Evolutionary conservation across 2,797 vertebrate species (phyloP), one percentile per base, ranked within the genome.

Genomic region (Crocodylus rhombifer): DNA sequence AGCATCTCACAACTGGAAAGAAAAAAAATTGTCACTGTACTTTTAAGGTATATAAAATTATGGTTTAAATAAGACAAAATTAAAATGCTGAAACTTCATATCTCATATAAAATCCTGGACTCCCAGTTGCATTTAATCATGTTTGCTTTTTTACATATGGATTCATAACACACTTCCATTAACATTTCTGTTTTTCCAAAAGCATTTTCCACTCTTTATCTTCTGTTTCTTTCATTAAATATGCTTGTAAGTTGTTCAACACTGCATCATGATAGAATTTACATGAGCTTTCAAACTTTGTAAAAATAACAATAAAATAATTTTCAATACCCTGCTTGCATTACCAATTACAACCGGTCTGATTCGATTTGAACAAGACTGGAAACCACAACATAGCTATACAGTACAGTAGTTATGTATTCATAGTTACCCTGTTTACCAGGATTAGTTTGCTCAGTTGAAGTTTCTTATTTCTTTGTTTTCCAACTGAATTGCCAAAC

Each of bases 391-490:
- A 91, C 90, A 85, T 67, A 93, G 77, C 36, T 87, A 30, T 63
- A 80, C 36, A 61, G 83, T 88, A 86, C 71, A 63, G 55, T 77
- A 93, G 71, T 69, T 95, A 57, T 71, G 65, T 90, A 88, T 80
- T 93, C 91, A 84, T 55, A 92, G 86, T 86, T 96, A 90, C 82
- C 33, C 65, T 95, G 82, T 95, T 96, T 93, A 96, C 61, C 42
- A 88, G 83, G 69, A 95, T 87, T 81, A 84, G 71, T 69, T 77
- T 89, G 80, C 79, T 91, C 80, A 96, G 51, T 71, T 88, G 21
- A 95, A 89, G 74, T 86, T 92, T 94, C 75, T 85, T 62, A 90
- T 89, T 94, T 94, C 92, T 86, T 90, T 95, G 58, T 95, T 89
- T 95, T 74, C 36, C 76, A 81, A 55, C 65, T 92, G 42, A 79